Evolutionary conservation across 2,797 vertebrate genomes (phyloP), one percentile per base, ranked within the genome.

Genomic region (Bryconaethiops microstoma): DNA sequence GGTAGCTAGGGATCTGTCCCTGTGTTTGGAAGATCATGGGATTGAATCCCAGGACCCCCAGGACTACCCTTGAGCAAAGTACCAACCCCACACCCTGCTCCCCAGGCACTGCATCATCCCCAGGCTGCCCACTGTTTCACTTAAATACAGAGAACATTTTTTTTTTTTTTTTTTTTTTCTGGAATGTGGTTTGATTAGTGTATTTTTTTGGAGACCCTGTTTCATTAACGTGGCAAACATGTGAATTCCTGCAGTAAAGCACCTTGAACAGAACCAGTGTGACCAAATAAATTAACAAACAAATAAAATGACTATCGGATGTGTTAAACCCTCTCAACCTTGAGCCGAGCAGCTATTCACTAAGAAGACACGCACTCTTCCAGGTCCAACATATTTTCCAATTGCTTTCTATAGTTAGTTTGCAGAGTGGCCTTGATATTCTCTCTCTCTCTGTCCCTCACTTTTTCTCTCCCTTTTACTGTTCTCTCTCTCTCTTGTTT

Each of bases 251-350:
- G 23, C 23, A 17, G 16, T 64, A 39, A 64, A 16, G 29, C 62
- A 39, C 29, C 16, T 77, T 68, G 63, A 21, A 14, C 21, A 55
- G 63, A 16, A 68, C 4, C 7, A 68, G 25, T 23, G 42, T 45
- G 42, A 45, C 7, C 42, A 45, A 8, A 45, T 52, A 14, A 52
- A 52, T 13, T 52, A 4, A 52, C 16, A 16, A 52, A 52, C 48
- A 52, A 52, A 52, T 52, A 52, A 52, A 50, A 52, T 52, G 10
- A 13, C 2, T 52, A 40, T 52, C 57, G 23, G 64, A 50, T 57
- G 17, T 21, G 74, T 68, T 89, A 90, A 88, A 85, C 65, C 76
- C 39, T n/a, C 52, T 48, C 72, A 83, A 74, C 82, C 81, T 84
- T 87, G 74, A 88, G 79, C 85, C 16, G 35, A 12, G 54, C 48